Evolutionary conservation across 2,888 invertebrate species (phyloP).

Genomic region (Hydrotaea diabolus): DNA sequence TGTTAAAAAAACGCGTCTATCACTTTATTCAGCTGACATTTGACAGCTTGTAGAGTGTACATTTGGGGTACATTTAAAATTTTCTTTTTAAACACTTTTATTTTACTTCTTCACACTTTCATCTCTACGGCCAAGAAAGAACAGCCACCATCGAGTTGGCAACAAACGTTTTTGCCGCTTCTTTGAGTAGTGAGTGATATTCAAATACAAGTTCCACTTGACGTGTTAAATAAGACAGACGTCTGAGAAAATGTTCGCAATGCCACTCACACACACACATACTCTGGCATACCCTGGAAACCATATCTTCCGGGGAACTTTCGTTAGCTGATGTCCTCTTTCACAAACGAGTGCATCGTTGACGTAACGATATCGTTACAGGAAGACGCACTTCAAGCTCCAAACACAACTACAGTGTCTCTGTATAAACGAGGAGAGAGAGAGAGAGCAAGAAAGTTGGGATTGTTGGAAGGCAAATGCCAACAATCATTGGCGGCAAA

Average conservation of each 20-base stretch:
- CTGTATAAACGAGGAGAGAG: not conserved
- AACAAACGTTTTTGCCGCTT: not conserved
- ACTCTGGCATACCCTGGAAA: no score
- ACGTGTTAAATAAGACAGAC: conserved; percentile 1
- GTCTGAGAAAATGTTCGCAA: not conserved
- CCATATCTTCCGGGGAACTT: not conserved
- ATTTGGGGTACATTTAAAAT: no score
- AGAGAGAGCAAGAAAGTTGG: not conserved
- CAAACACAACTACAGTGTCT: not conserved
- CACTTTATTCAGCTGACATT: no score
- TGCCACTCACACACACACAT: not conserved
- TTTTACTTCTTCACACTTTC: not conserved
- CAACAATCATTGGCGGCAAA: not conserved
- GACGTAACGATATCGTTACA: not conserved
- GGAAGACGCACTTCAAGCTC: not conserved
- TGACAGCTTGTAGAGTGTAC: no score
- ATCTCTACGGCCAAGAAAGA: not conserved
- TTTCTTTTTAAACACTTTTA: no score
- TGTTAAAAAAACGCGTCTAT: no score
- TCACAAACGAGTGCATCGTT: conserved; percentile 4
- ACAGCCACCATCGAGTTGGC: not conserved
- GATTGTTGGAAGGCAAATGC: not conserved
- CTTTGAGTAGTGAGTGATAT: not conserved
- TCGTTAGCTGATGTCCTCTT: not conserved
- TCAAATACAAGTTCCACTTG: conserved; percentile 12